phyloP scores from a whole-genome alignment of 2,888 invertebrate species.

The Galerucella pusilla region DNA sequence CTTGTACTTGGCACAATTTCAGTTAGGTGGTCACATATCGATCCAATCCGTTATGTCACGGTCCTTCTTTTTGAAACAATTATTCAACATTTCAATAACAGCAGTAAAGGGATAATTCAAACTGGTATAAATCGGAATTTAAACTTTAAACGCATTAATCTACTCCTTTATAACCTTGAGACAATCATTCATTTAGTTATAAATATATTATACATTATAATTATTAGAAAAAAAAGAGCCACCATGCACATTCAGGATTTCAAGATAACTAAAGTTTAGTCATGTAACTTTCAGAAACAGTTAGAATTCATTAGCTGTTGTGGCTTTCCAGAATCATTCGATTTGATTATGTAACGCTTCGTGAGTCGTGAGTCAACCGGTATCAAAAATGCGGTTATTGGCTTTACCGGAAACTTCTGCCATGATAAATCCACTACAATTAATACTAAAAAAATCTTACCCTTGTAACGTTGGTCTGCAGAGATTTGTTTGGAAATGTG shows the following conservation, averaged over 20 bases:
- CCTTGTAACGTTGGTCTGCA: slow-evolving; percentile 90
- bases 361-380: slow-evolving; percentile 8
- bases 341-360: slow-evolving; percentile 19
- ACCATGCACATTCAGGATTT: not conserved
- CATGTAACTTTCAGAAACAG: not conserved
- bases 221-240: not conserved
- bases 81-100: not conserved
- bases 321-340: not conserved
- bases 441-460: slow-evolving; percentile 64
- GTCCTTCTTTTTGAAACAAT: not conserved
- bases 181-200: not conserved
- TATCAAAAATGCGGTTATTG: not conserved
- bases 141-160: slow-evolving; percentile 20
- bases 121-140: slow-evolving; percentile 15
- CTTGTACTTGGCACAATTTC: slow-evolving; percentile 42
- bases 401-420: not conserved
- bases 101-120: not conserved
- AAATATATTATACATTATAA: not conserved
- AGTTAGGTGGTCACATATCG: slow-evolving; percentile 34
- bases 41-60: slow-evolving; percentile 27
- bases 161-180: slow-evolving; percentile 26
- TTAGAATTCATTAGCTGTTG: not conserved
- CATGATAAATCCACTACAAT: slow-evolving; percentile 7
- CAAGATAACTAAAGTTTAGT: not conserved
- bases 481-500: slow-evolving; percentile 91